phyloP scores from a whole-genome alignment of 2,113 vertebrate species.

The Lophius piscatorius region DNA sequence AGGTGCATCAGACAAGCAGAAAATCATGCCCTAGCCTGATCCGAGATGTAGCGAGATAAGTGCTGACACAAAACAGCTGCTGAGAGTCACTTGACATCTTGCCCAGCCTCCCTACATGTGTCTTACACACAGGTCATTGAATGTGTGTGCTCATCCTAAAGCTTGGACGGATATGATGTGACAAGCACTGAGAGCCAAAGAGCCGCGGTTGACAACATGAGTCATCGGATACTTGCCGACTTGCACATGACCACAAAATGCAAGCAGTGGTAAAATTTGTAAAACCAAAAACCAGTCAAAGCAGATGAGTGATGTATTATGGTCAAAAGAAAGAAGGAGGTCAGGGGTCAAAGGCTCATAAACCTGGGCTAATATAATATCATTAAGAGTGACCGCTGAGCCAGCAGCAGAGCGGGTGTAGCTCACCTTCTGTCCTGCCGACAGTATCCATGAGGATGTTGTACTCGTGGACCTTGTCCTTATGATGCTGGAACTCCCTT shows the following conservation, averaged over 20 bases:
- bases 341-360: neutral
- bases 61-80: neutral
- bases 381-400: slow-evolving; percentile 1
- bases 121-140: too few species aligned
- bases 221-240: too few species aligned
- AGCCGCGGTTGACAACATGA: too few species aligned
- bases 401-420: neutral
- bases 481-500: slow-evolving; percentile 93
- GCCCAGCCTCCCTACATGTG: too few species aligned
- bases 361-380: neutral
- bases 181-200: neutral
- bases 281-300: neutral
- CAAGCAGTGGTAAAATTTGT: too few species aligned
- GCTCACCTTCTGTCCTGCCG: slow-evolving; percentile 90
- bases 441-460: slow-evolving; percentile 89
- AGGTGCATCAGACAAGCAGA: slow-evolving; percentile 58
- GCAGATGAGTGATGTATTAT: neutral
- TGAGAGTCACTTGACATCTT: too few species aligned
- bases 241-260: too few species aligned
- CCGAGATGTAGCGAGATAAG: too few species aligned
- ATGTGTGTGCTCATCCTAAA: too few species aligned
- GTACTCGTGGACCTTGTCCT: slow-evolving; percentile 91
- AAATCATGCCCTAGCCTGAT: slow-evolving; percentile 38
- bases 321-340: neutral
- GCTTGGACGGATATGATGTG: neutral